Base-by-base conservation (phyloP, 2,888 invertebrate species). In the Idaea biselata region DNA sequence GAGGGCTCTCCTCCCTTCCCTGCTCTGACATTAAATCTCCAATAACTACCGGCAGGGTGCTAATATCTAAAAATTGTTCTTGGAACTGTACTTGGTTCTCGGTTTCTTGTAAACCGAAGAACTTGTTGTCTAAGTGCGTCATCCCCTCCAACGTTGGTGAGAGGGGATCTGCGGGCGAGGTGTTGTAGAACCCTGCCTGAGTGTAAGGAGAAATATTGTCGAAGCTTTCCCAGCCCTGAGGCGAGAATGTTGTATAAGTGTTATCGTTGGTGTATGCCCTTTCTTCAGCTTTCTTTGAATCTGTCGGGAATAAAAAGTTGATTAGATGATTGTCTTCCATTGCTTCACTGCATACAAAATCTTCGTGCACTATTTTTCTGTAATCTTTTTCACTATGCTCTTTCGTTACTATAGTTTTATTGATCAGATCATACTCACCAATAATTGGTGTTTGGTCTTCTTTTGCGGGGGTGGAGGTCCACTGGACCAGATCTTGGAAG, bases 401-500 rank as follows among this genome's bases (percentile, higher is more conserved):
- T 44, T 11, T 8, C 6, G 6, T 32, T 14, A 14, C 14, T 44
- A 11, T 44, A 14, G 44, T 14, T 8, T 44, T 44, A 14, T 44
- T 14, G 8, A 44, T 17, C 55, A 64, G 8, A 44, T 17, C 55
- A 64, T 68, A 61, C 86, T 86, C 70, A 91, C 93, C 93, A 92
- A 83, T 91, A 85, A 83, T 88, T 86, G 83, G 91, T 87, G 79
- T 83, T 84, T 77, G 85, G 86, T 86, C 89, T 84, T 85, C 89
- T 90, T 86, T 92, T 82, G 84, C 89, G 86, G 86, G 91, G 82
- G 83, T 87, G 81, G 86, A 91, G 87, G 94, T 94, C 94, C 93
- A 95, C 75, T 87, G 88, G 80, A 91, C 93, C 87, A 95, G 93
- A 90, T 95, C 95, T 93, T 95, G 94, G 93, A 95, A 95, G 90